These are phyloP conservation scores for Chrysochloris asiatica DNA, from an alignment of 2,113 vertebrate genomes.

Conservation along the genomic window DNA sequence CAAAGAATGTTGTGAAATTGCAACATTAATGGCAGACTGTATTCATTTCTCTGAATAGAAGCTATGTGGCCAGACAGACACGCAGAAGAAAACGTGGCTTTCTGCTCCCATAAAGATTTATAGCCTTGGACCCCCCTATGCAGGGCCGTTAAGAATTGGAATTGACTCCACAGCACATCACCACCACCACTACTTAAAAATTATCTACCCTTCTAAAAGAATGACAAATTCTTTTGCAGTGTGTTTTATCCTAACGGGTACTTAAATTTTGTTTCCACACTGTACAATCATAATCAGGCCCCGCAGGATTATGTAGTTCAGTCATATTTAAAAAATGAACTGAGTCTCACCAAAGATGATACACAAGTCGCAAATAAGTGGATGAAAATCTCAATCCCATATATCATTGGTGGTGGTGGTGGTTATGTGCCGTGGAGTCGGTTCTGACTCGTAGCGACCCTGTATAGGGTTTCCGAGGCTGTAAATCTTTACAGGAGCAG, in stretches of 20 bases:
- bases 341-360: not conserved
- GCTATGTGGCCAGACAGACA: not conserved
- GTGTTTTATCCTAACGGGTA: not conserved
- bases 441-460: too few relatives aligned
- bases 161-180: too few relatives aligned
- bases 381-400: too few relatives aligned
- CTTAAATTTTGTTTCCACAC: not conserved
- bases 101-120: too few relatives aligned
- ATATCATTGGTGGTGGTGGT: too few relatives aligned
- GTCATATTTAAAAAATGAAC: not conserved
- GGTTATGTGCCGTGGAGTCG: too few relatives aligned
- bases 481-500: too few relatives aligned
- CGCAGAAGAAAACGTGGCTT: not conserved
- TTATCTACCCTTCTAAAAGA: constrained; percentile 36
- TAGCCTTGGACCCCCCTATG: too few relatives aligned
- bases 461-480: too few relatives aligned
- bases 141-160: too few relatives aligned
- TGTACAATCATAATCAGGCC: not conserved
- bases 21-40: fast-evolving
- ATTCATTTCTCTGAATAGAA: not conserved
- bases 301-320: not conserved
- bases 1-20: not conserved
- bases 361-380: not conserved
- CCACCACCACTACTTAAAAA: too few relatives aligned
- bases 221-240: not conserved